Percentiles rank a stretch among this genome's conserved stretches.
Conservation (phyloP, 1,140 invertebrate genomes). For the Battus philenor region DNA sequence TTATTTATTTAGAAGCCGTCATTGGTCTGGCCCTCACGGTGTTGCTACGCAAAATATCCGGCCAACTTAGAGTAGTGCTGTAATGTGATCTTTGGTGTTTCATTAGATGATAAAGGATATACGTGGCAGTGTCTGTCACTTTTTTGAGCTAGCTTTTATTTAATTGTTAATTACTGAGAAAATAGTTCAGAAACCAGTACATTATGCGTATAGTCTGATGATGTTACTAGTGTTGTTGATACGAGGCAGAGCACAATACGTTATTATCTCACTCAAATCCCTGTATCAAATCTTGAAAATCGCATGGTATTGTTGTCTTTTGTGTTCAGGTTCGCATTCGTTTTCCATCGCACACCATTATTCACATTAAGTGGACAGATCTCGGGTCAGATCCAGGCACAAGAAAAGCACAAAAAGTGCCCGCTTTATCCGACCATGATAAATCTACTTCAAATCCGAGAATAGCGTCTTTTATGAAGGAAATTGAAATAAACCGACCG, state of each 20-base stretch:
- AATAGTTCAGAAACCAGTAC: constrained; percentile 16
- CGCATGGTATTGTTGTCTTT: constrained; percentile 73
- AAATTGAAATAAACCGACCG: constrained; percentile 76
- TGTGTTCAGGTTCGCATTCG: constrained; percentile 72
- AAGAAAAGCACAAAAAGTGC: constrained; percentile 75
- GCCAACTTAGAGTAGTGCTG: too few relatives aligned
- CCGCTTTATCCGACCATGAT: constrained; percentile 75
- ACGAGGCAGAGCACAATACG: constrained; percentile 20
- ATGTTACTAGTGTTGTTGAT: background rate
- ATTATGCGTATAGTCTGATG: background rate
- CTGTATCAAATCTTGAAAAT: constrained; percentile 71
- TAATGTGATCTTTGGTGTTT: too few relatives aligned
- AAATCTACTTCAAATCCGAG: constrained; percentile 76
- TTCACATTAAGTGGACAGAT: constrained; percentile 76
- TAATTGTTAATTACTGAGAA: too few relatives aligned
- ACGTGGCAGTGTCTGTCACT: too few relatives aligned
- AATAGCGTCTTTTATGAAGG: constrained; percentile 75
- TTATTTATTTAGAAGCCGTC: too few relatives aligned
- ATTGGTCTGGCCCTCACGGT: too few relatives aligned
- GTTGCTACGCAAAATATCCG: too few relatives aligned
- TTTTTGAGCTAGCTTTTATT: too few relatives aligned
- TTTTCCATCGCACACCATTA: constrained; percentile 76
- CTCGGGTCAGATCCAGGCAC: constrained; percentile 74
- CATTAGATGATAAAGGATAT: too few relatives aligned
- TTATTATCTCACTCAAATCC: constrained; percentile 54